Percentiles rank a stretch among this genome's conserved stretches.
phyloP scores from a whole-genome alignment of 1,140 invertebrate species.

The Hirudo medicinalis region DNA sequence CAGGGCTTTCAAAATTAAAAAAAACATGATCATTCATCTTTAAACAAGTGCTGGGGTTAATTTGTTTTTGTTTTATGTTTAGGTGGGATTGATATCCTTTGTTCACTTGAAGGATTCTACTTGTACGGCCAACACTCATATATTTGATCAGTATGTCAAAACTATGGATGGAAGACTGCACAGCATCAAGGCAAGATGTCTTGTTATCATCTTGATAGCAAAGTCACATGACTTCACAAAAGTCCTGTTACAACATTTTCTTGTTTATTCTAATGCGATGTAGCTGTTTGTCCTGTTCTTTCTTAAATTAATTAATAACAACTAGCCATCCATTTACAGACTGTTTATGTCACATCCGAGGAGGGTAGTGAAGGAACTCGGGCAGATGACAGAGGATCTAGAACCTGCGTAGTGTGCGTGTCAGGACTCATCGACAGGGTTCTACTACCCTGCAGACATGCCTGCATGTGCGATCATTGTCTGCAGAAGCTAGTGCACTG shows the following conservation, averaged over 20 bases:
- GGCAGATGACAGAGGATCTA: no score
- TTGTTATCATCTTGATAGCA: neutral
- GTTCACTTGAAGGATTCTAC: neutral
- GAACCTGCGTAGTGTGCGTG: neutral
- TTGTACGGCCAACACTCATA: neutral
- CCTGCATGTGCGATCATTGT: neutral
- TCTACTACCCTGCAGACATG: constrained; percentile 4
- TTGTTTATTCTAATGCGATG: neutral
- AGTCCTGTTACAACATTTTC: neutral
- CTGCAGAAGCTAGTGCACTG: neutral
- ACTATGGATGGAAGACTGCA: neutral
- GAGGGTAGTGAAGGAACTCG: no score
- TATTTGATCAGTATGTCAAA: constrained; percentile 12
- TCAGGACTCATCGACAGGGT: neutral
- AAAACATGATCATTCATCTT: no score
- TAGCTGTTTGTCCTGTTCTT: no score
- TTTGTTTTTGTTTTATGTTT: neutral
- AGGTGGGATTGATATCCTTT: neutral
- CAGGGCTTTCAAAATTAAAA: no score
- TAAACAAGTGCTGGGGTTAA: no score
- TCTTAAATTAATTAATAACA: no score
- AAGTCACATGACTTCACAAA: neutral
- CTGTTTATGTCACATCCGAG: neutral
- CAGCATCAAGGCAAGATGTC: neutral
- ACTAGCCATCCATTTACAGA: neutral